A percentile compares a stretch with the other conserved stretches of the same genome.
Evolutionary conservation across 2,113 vertebrate species (phyloP).

Genomic region (Shinisaurus crocodilurus): DNA sequence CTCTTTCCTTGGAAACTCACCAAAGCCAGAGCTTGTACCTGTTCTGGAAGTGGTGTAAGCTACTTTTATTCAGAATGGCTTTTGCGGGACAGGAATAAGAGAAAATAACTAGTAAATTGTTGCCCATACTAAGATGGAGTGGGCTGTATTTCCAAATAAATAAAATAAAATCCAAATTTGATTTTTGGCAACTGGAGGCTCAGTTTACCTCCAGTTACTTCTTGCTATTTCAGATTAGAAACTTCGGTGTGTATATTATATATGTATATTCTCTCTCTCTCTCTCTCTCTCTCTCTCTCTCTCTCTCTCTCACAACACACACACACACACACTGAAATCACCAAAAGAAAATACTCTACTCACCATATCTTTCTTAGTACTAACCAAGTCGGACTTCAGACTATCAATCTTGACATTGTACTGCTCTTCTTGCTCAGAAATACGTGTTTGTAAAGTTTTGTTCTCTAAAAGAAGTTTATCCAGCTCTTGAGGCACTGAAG

Average conservation of each 20-base stretch:
- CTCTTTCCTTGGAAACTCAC: neutral
- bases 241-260: neutral
- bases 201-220: neutral
- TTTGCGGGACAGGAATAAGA: neutral
- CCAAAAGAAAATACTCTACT: constrained; percentile 37
- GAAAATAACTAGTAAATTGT: neutral
- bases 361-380: constrained; percentile 71
- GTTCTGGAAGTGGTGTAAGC: neutral
- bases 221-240: neutral
- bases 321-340: neutral
- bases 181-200: neutral
- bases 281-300: too few species aligned
- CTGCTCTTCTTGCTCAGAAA: constrained; percentile 61
- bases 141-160: neutral
- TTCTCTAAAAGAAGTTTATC: constrained; percentile 70
- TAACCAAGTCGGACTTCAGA: constrained; percentile 71
- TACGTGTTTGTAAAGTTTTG: constrained; percentile 53
- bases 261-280: neutral
- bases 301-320: neutral
- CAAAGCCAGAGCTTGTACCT: neutral
- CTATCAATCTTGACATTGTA: constrained; percentile 54
- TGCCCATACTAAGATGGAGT: neutral
- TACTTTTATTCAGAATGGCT: neutral
- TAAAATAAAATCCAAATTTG: neutral
- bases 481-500: constrained; percentile 63